Conservation (phyloP, 2,888 invertebrate species). For the Ormyrus rosae region DNA sequence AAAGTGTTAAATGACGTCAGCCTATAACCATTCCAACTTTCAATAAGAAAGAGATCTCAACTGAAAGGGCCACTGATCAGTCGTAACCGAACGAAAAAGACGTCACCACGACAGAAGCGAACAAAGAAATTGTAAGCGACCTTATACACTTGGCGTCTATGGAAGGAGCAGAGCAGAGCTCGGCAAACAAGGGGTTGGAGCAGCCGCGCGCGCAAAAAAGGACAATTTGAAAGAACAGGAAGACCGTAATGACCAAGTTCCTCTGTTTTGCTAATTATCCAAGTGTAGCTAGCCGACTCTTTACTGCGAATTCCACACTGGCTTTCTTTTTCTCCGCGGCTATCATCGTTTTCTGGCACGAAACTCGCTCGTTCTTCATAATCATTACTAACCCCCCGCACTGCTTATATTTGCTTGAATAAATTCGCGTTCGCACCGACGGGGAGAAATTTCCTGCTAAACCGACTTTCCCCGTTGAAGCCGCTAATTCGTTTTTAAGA, state of each 20-base stretch:
- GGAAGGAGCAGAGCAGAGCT: too few species aligned
- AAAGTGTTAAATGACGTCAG: too few species aligned
- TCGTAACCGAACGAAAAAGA: too few species aligned
- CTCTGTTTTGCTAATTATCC: constrained; percentile 51
- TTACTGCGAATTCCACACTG: not conserved
- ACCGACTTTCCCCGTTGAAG: too few species aligned
- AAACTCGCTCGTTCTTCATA: constrained; percentile 34
- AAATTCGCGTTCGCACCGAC: constrained; percentile 5
- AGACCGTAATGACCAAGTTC: constrained; percentile 38
- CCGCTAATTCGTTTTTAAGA: too few species aligned
- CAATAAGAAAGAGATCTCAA: too few species aligned
- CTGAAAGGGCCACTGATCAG: too few species aligned
- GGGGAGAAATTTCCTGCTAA: not conserved
- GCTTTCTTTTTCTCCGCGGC: not conserved
- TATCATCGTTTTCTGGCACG: constrained; percentile 28
- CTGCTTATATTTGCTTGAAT: constrained; percentile 14
- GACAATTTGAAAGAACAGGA: constrained; percentile 24
- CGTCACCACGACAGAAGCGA: too few species aligned
- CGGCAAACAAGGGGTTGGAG: too few species aligned
- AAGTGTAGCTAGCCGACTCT: not conserved
- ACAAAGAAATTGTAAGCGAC: too few species aligned
- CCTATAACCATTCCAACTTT: too few species aligned
- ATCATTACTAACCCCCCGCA: not conserved
- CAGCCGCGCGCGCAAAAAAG: constrained; percentile 16
- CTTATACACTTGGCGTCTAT: too few species aligned